Base-by-base conservation (phyloP, 2,888 invertebrate genomes). In the Trichopria drosophilae region DNA sequence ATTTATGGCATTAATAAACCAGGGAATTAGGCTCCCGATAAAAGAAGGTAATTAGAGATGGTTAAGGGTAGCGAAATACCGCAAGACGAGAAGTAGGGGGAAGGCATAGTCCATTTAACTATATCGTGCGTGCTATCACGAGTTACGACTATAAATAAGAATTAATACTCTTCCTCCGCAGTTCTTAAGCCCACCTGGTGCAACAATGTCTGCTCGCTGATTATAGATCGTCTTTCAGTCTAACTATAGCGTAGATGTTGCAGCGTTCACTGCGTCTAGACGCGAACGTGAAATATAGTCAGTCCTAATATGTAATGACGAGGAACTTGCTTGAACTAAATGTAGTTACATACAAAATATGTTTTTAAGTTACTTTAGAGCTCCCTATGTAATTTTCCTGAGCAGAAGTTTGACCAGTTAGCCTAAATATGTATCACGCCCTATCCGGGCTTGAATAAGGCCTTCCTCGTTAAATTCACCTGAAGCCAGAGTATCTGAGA, bases 101-200 rank as follows among this genome's bases (percentile, higher is more conserved):
- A 37, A 47, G 51, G 45, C 52, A 39, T 46, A 49, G 51, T 24
- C 44, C 29, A 44, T 48, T 56, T 51, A 42, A 51, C 44, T 10
- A 12, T 29, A 41, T 20, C 19, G 35, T 43, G 42, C 34, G 44
- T 31, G 15, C 43, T 53, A 50, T 36, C 56, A 40, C 49, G 40
- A 41, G 50, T 19, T 34, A 34, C 49, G 57, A 51, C 57, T 60
- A 61, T 60, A 63, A 61, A 61, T 60, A 63, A 63, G 60, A 61
- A 60, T 57, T 61, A 62, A 61, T 60, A 57, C 55, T 47, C 39
- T 42, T 45, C 20, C 50, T 29, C 26, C 51, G 49, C 28, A 53
- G 57, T 60, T 57, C 53, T 58, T 60, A 58, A 55, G 58, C 57
- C 57, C 58, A 57, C 61, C 61, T 61, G 59, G 57, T 60, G 57